Evolutionary conservation across 2,113 vertebrate genomes (phyloP).

Genomic region (Motacilla alba): DNA sequence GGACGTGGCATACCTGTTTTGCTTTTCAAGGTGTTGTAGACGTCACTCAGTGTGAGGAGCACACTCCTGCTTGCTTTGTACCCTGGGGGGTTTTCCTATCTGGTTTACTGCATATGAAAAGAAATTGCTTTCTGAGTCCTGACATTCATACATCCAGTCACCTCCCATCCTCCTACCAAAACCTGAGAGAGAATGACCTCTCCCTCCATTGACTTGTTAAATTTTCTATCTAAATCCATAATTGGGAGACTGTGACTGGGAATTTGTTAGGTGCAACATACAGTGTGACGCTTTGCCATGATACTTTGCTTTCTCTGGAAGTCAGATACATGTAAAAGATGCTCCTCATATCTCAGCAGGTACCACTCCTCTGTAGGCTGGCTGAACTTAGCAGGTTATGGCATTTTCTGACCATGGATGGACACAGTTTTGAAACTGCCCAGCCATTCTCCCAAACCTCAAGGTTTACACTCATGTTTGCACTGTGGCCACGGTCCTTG

Average conservation of each 20-base stretch:
- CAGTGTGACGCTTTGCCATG: not conserved
- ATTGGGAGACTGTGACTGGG: not conserved
- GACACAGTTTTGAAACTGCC: not conserved
- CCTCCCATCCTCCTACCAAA: not conserved
- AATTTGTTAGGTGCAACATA: not conserved
- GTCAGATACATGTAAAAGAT: not conserved
- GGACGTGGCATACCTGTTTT: not conserved
- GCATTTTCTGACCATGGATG: not conserved
- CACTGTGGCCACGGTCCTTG: not conserved
- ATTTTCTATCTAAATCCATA: not conserved
- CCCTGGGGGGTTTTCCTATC: not conserved
- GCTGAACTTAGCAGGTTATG: not conserved
- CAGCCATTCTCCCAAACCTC: not conserved
- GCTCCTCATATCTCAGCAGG: not conserved
- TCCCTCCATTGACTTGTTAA: not conserved
- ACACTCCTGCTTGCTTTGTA: constrained; percentile 10
- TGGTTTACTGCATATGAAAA: constrained; percentile 8
- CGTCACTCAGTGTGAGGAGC: not conserved
- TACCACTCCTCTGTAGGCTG: not conserved
- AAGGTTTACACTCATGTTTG: not conserved
- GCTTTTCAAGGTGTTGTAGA: not conserved
- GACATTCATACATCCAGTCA: not conserved
- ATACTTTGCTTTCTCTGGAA: not conserved
- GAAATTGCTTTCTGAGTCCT: constrained; percentile 15
- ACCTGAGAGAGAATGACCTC: not conserved